Evolutionary conservation across 2,888 invertebrate genomes (phyloP).

Genomic region (Drosophila robusta): DNA sequence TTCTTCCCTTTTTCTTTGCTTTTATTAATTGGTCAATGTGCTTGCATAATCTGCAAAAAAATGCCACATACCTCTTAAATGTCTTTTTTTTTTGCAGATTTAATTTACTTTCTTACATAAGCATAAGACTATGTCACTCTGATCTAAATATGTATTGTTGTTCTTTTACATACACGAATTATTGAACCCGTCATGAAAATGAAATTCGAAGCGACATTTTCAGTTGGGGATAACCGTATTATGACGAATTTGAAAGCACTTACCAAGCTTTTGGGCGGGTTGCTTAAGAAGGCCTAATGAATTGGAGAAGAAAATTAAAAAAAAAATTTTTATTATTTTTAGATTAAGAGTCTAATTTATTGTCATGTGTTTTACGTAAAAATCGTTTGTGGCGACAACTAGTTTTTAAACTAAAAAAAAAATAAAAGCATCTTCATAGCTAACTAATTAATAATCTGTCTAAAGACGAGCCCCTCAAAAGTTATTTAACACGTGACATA

Average conservation of each 20-base stretch:
- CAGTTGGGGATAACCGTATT: conserved; percentile 56
- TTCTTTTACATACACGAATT: no score
- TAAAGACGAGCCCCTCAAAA: neutral
- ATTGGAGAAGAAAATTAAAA: neutral
- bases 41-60: conserved; percentile 41
- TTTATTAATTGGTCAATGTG: conserved; percentile 17
- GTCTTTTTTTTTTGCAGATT: conserved; percentile 18
- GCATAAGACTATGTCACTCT: conserved; percentile 30
- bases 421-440: neutral
- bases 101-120: conserved; percentile 41
- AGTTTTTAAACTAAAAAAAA: no score
- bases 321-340: neutral
- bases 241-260: conserved; percentile 64
- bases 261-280: conserved; percentile 18
- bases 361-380: no score
- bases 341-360: no score
- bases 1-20: neutral
- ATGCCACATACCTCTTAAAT: conserved; percentile 10
- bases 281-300: neutral
- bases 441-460: neutral
- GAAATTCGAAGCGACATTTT: conserved; percentile 48
- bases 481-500: neutral
- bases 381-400: no score
- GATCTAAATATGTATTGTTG: conserved; percentile 34
- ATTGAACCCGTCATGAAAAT: conserved; percentile 30